Base-by-base conservation (phyloP, 2,888 invertebrate species). In the Phengaris alcon region DNA sequence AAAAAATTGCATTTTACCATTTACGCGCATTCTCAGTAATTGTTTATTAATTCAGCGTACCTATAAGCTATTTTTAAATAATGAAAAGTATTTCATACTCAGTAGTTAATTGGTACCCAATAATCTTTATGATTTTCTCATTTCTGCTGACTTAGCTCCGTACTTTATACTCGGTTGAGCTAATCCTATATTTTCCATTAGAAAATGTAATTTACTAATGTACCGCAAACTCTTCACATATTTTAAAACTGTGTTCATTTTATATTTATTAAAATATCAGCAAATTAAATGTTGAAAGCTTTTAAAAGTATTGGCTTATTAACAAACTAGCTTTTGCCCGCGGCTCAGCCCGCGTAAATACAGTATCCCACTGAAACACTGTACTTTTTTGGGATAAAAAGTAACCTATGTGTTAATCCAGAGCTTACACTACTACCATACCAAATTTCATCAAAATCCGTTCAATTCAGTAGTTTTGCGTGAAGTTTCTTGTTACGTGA, bases 151-250 rank as follows among this genome's bases (percentile, higher is more conserved):
- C 57, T 57, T 8, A 15, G 57, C 15, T 8, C 3, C n/a, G 6
- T 7, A n/a, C n/a, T n/a, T 57, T 8, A 57, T 3, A 57, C 57
- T 57, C 57, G 15, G 57, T 57, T 57, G 57, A 57, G 57, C 55
- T 15, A 0, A 55, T 55, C 57, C 6, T 57, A 57, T 57, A 57
- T 57, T 15, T 15, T 15, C n/a, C 57, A 57, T 57, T 57, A 57
- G 57, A 57, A 57, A 57, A 57, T 57, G 57, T 15, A 57, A 57
- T 57, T 57, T 8, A 15, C 57, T 57, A 57, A 57, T 57, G 57
- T 57, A 15, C n/a, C 8, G 57, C 57, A 57, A 57, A 7, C 8
- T 57, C 13, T 57, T 57, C 12, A n/a, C 35, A 15, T 7, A 54
- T 54, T 15, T 15, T n/a, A 57, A 57, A 57, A 57, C 0, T 8